Evolutionary conservation across 2,888 invertebrate species (phyloP).

Genomic region (Elysia crispata): DNA sequence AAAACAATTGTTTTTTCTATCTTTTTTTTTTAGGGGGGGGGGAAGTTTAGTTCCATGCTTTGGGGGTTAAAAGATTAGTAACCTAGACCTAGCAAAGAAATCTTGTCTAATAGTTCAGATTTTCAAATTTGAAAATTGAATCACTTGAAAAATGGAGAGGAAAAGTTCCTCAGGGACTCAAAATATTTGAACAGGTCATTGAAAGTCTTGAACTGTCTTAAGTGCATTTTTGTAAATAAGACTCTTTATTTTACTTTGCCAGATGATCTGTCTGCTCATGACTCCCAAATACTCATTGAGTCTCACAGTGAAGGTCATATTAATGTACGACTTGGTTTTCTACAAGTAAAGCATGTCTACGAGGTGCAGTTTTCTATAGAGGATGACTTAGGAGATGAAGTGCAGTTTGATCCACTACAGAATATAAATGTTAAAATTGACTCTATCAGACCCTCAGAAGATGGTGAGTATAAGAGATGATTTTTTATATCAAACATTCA

Average conservation of each 20-base stretch:
- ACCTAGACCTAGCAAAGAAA: no score
- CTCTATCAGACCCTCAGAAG: constrained; percentile 63
- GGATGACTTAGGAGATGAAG: constrained; percentile 67
- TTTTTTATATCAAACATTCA: not conserved
- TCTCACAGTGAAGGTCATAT: constrained; percentile 58
- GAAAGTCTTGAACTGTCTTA: no score
- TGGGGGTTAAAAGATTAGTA: no score
- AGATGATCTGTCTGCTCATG: constrained; percentile 65
- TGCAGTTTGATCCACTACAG: constrained; percentile 67
- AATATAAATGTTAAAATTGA: constrained; percentile 68
- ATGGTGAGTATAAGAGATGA: constrained; percentile 60
- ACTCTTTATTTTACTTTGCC: constrained; percentile 25
- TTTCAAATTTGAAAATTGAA: no score
- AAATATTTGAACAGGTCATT: no score
- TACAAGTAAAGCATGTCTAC: constrained; percentile 76
- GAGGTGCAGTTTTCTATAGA: constrained; percentile 67
- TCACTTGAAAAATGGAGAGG: no score
- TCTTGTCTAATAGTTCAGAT: no score
- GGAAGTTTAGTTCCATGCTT: no score
- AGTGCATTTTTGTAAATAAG: no score
- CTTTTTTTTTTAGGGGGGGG: no score
- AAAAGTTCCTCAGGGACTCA: no score
- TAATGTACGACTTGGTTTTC: constrained; percentile 75
- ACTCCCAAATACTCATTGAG: constrained; percentile 70
- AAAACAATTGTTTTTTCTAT: no score